These are phyloP conservation scores for Lithodes maja DNA, from an alignment of 2,888 invertebrate genomes.

Conservation along the genomic window DNA sequence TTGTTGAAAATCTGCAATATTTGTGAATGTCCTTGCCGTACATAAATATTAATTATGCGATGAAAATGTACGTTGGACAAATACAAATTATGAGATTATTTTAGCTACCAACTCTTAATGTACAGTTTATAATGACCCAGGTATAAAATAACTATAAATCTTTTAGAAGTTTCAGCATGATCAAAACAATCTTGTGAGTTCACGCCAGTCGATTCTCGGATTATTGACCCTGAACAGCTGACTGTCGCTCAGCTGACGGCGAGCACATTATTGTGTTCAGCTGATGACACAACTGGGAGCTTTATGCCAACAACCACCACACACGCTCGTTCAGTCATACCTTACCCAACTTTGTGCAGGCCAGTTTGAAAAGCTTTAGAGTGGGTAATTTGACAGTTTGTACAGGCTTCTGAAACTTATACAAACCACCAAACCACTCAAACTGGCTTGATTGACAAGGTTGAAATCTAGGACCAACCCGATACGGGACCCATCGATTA, in stretches of 20 bases:
- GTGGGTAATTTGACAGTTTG: too few relatives aligned
- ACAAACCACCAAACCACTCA: too few relatives aligned
- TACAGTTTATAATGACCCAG: neutral
- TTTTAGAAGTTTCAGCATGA: slow-evolving; percentile 51
- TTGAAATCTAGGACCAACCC: too few relatives aligned
- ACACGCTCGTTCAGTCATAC: too few relatives aligned
- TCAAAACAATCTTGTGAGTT: slow-evolving; percentile 55
- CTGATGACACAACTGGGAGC: neutral
- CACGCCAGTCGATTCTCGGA: slow-evolving; percentile 50
- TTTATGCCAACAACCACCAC: too few relatives aligned
- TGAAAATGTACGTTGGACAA: neutral
- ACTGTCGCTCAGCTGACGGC: slow-evolving; percentile 53
- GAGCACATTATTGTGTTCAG: neutral
- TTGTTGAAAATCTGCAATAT: neutral
- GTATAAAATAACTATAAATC: neutral
- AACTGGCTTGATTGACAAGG: too few relatives aligned
- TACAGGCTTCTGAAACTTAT: too few relatives aligned
- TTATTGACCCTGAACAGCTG: slow-evolving; percentile 59
- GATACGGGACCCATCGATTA: too few relatives aligned
- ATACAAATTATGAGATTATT: neutral
- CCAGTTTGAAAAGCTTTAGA: too few relatives aligned
- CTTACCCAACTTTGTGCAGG: too few relatives aligned
- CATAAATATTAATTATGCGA: neutral
- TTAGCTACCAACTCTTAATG: neutral
- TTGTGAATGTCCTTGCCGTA: neutral